Evolutionary conservation across 2,888 invertebrate genomes (phyloP).

Genomic region (Hermaeophaga mercurialis): DNA sequence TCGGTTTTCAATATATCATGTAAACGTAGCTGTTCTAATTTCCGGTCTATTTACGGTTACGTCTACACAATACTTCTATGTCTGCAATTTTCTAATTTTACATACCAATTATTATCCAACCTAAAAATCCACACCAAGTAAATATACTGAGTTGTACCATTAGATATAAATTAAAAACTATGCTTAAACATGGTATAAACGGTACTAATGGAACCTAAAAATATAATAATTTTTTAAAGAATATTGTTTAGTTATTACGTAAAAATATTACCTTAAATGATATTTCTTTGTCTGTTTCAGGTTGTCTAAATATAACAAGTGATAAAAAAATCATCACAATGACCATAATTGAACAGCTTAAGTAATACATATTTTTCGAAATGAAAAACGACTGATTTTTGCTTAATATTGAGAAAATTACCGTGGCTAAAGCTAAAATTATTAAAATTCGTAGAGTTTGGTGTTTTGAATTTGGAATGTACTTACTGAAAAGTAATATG

Average conservation of each 20-base stretch:
- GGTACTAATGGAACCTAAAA: slow-evolving; percentile 83
- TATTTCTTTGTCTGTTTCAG: slow-evolving; percentile 19
- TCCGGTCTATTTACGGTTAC: too few species aligned
- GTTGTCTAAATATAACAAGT: slow-evolving; percentile 24
- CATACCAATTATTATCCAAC: slow-evolving; percentile 82
- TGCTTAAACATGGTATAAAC: slow-evolving; percentile 78
- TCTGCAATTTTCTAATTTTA: too few species aligned
- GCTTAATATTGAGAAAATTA: slow-evolving; percentile 14
- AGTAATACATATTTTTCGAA: slow-evolving; percentile 12
- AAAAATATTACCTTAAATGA: slow-evolving; percentile 23
- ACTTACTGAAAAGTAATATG: slow-evolving; percentile 22
- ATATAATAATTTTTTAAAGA: neutral
- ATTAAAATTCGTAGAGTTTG: neutral
- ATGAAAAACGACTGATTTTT: slow-evolving; percentile 12
- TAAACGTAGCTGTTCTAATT: too few species aligned
- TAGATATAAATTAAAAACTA: slow-evolving; percentile 84
- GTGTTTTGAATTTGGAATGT: too few species aligned
- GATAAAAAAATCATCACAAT: slow-evolving; percentile 12
- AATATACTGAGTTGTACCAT: slow-evolving; percentile 83
- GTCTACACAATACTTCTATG: too few species aligned
- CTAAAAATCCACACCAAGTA: slow-evolving; percentile 86
- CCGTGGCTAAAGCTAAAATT: slow-evolving; percentile 5
- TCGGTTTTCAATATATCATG: too few species aligned
- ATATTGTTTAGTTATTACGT: too few species aligned
- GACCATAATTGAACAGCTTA: slow-evolving; percentile 3